A percentile compares a stretch with the other conserved stretches of the same genome.
phyloP scores from a whole-genome alignment of 2,797 vertebrate genomes.

The Melanotaenia nigrans region DNA sequence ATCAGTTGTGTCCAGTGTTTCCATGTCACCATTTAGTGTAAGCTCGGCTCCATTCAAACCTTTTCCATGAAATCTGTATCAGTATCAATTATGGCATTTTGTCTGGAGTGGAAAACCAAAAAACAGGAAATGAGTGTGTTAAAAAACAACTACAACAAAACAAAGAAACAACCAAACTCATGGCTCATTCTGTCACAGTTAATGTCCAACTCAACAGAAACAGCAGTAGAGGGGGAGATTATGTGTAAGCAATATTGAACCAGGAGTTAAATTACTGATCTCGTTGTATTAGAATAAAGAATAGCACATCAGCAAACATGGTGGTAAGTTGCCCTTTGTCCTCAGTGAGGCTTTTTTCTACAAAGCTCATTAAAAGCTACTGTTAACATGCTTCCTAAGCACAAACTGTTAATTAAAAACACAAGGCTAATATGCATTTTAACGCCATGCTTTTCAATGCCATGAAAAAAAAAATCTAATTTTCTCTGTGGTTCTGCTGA shows the following conservation, averaged over 20 bases:
- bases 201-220: constrained; percentile 37
- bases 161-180: background rate
- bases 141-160: background rate
- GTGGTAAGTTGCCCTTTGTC: constrained; percentile 70
- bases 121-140: background rate
- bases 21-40: too few relatives aligned
- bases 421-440: constrained; percentile 79
- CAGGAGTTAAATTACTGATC: constrained; percentile 70
- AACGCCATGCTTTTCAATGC: constrained; percentile 62
- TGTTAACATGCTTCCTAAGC: constrained; percentile 81
- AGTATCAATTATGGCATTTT: background rate
- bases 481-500: constrained; percentile 77
- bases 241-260: constrained; percentile 49
- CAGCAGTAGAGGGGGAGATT: constrained; percentile 28
- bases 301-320: constrained; percentile 68
- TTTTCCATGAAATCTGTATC: background rate
- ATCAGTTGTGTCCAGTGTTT: too few relatives aligned
- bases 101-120: too few relatives aligned
- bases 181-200: constrained; percentile 39
- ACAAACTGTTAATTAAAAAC: constrained; percentile 82
- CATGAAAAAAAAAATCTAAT: constrained; percentile 64
- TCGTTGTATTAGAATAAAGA: constrained; percentile 68
- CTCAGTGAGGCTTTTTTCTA: constrained; percentile 63
- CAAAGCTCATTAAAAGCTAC: constrained; percentile 78
- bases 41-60: too few relatives aligned